Conservation (phyloP, 2,888 invertebrate genomes). For the Melipona bicolor region DNA sequence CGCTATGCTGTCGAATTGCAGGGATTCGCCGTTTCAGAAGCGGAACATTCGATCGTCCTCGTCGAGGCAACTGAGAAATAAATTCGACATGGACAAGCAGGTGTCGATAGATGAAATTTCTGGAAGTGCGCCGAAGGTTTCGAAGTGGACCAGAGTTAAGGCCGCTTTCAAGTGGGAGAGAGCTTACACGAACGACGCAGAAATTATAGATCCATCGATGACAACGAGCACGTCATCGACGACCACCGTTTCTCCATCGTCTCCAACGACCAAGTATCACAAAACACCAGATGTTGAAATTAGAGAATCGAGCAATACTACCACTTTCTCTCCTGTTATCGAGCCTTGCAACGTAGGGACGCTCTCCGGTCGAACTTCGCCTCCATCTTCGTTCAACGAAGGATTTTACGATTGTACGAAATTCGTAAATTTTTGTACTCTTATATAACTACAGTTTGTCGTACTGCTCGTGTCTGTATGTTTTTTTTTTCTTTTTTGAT, state of each 20-base stretch:
- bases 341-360: constrained; percentile 87
- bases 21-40: constrained; percentile 83
- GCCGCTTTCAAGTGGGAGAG: constrained; percentile 95
- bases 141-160: constrained; percentile 96
- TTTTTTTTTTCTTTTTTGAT: neutral
- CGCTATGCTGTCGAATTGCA: constrained; percentile 86
- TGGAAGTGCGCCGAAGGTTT: constrained; percentile 86
- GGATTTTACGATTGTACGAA: constrained; percentile 86
- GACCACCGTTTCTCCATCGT: neutral
- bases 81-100: constrained; percentile 80
- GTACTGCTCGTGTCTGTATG: neutral
- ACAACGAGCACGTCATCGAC: neutral
- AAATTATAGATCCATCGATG: constrained; percentile 43
- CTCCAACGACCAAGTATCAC: constrained; percentile 59
- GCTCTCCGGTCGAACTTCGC: constrained; percentile 86
- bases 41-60: constrained; percentile 81
- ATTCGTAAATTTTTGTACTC: neutral
- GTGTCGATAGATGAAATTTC: constrained; percentile 18
- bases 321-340: constrained; percentile 73
- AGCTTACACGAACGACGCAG: constrained; percentile 86
- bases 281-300: constrained; percentile 63
- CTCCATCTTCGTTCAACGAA: constrained; percentile 91
- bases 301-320: constrained; percentile 54
- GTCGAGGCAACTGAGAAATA: constrained; percentile 84
- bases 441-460: neutral